A percentile compares a stretch with the other conserved stretches of the same genome.
Conservation (phyloP, 2,888 invertebrate genomes). For the Amiota communis region DNA sequence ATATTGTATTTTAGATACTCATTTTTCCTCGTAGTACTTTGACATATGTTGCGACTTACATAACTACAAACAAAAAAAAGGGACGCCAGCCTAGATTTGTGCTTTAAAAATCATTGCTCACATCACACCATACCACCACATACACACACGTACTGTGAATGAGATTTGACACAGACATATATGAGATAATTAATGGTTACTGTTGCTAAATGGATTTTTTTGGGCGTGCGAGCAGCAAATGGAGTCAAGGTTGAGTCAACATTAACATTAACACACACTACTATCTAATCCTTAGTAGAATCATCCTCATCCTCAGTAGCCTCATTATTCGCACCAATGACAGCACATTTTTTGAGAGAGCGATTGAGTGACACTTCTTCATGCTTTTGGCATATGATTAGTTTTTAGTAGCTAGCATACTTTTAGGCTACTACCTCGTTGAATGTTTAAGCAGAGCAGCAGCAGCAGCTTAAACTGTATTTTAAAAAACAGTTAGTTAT, state of each 20-base stretch:
- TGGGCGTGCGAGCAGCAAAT: conserved; percentile 21
- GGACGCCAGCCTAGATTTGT: neutral
- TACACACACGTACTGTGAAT: no score
- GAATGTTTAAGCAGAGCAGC: no score
- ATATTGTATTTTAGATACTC: conserved; percentile 6
- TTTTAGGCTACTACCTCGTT: no score
- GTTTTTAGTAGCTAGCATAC: no score
- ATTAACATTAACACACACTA: conserved; percentile 5
- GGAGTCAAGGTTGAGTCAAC: conserved; percentile 21
- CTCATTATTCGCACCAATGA: no score
- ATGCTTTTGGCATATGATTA: no score
- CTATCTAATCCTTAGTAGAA: no score
- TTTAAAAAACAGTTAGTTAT: no score
- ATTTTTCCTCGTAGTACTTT: neutral
- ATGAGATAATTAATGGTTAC: conserved; percentile 57
- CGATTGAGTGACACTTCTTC: no score
- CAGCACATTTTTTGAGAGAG: no score
- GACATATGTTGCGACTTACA: conserved; percentile 22
- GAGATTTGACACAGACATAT: conserved; percentile 19
- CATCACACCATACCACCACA: neutral
- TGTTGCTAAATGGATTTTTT: conserved; percentile 61
- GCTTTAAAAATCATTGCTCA: conserved; percentile 25
- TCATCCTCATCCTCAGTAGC: no score
- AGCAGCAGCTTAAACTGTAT: no score
- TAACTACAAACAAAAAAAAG: conserved; percentile 7